A percentile compares a stretch with the other conserved stretches of the same genome.
Evolutionary conservation across 2,113 vertebrate genomes (phyloP).

Genomic region (Edolisoma coerulescens): DNA sequence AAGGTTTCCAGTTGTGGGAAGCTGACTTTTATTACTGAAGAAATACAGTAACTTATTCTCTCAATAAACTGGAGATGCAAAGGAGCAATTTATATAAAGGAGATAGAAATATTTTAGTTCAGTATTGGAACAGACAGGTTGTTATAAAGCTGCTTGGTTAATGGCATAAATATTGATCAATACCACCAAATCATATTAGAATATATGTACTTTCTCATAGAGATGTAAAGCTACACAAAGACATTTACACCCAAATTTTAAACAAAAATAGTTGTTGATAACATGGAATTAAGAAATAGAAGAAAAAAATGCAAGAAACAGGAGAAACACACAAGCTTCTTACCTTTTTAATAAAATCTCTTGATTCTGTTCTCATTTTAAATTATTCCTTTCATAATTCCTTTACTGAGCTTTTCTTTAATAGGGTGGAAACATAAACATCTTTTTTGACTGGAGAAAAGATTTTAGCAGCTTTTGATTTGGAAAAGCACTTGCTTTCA

Average conservation of each 20-base stretch:
- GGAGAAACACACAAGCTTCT: background rate
- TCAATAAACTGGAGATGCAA: background rate
- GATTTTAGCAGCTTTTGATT: background rate
- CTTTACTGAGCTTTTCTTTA: background rate
- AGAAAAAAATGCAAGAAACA: background rate
- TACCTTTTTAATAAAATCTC: background rate
- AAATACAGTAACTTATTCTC: background rate
- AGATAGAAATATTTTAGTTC: background rate
- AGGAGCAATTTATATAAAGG: background rate
- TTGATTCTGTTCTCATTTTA: background rate
- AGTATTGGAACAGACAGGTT: background rate
- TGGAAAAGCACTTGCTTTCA: background rate
- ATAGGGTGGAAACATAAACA: background rate
- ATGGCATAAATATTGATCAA: slow-evolving; percentile 10
- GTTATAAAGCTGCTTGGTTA: background rate
- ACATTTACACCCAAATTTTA: background rate
- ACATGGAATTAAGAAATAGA: background rate
- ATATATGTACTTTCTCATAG: background rate
- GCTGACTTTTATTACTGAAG: background rate
- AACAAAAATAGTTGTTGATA: background rate
- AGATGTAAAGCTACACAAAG: background rate
- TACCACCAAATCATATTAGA: background rate
- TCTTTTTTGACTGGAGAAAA: background rate
- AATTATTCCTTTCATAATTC: background rate
- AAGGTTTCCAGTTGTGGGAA: background rate